Evolutionary conservation across 2,888 invertebrate genomes (phyloP), one percentile per base, ranked within the genome.

Genomic region (Chrysopilus asiliformis): DNA sequence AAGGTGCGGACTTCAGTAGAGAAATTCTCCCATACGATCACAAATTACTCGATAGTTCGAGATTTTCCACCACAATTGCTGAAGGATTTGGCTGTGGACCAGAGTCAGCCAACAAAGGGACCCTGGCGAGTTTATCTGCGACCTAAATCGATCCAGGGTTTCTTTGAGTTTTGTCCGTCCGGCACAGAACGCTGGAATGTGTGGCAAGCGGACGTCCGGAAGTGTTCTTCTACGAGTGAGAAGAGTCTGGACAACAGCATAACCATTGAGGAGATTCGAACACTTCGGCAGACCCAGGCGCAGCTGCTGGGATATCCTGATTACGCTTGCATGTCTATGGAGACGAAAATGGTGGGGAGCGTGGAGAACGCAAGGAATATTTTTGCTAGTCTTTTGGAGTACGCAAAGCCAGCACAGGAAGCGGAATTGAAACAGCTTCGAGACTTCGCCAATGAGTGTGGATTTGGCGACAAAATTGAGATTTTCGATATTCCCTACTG

Each of bases 401-500:
- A 68, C 49, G 84, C 86, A 1, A 72, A 71, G 39, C 79, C 81
- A 1, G 73, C 76, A 32, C 87, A 90, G 56, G 74, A 79, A 39
- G 63, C 68, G 4, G 91, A 93, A 66, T 55, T 94, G 2, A 68
- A 71, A 19, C 58, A 67, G 7, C 57, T 94, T 34, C 75, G 78
- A 49, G 63, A 72, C 28, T 94, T 83, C 64, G 85, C 86, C 1
- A 51, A 51, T 2, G 72, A 76, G 34, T 68, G 76, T 51, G 87
- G 87, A 0, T 83, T 83, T 49, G 66, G 72, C 28, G 68, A 70
- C 6, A 66, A 70, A 34, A 57, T 91, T 15, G 75, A 83, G 47
- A 66, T 75, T 32, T 93, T 84, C 77, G 95, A 95, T 60, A 68
- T 94, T 30, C 73, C 81, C 2, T 95, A 81, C 55, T 95, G 89